A percentile compares a stretch with the other conserved stretches of the same genome.
Evolutionary conservation across 1,140 invertebrate genomes (phyloP).

Genomic region (Brachionus rotundiformis): DNA sequence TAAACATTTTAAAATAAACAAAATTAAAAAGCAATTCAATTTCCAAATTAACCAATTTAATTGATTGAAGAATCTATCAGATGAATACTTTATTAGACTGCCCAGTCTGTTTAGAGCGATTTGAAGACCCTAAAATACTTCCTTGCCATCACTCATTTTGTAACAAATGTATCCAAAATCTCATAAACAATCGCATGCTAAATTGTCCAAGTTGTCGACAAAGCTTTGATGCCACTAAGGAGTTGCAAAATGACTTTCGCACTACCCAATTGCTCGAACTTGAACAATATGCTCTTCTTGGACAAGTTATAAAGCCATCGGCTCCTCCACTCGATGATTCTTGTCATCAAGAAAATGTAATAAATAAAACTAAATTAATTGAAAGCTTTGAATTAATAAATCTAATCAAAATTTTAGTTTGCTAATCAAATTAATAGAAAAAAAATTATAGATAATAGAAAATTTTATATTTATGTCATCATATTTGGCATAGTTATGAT

Average conservation of each 20-base stretch:
- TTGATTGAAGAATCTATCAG: background rate
- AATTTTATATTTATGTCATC: too few species aligned
- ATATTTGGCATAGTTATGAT: too few species aligned
- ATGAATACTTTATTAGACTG: conserved; percentile 22
- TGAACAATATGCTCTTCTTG: background rate
- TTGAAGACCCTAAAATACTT: conserved; percentile 48
- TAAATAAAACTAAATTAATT: too few species aligned
- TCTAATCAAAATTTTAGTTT: too few species aligned
- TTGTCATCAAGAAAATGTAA: background rate
- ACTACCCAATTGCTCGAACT: background rate
- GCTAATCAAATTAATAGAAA: too few species aligned
- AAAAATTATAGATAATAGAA: too few species aligned
- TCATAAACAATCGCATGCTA: background rate
- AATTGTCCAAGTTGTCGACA: background rate
- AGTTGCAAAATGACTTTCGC: background rate
- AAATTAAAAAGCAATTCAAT: too few species aligned
- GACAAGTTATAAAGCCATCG: background rate
- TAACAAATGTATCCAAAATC: conserved; percentile 36
- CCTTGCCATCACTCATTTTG: conserved; percentile 53
- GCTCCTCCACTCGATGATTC: background rate
- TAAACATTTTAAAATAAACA: too few species aligned
- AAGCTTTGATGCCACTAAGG: background rate
- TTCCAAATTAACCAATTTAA: too few species aligned
- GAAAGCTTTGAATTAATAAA: too few species aligned
- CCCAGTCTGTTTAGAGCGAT: conserved; percentile 35